Conservation (phyloP, 53 echinoderm and acorn worm genomes). For the Antedon mediterranea region DNA sequence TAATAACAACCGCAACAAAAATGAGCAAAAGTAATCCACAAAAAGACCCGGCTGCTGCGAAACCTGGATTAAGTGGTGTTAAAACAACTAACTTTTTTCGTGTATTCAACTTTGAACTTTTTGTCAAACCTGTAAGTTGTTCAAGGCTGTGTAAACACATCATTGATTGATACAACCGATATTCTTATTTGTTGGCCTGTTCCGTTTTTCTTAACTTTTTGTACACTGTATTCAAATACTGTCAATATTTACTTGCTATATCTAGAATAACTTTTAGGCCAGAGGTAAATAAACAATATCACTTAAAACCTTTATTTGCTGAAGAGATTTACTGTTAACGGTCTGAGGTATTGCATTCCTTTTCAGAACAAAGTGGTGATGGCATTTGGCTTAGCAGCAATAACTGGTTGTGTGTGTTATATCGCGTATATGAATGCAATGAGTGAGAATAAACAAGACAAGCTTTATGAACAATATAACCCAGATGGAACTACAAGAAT, state of each 20-base stretch:
- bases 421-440: constrained; percentile 76
- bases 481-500: constrained; percentile 58
- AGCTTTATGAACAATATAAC: constrained; percentile 58
- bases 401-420: constrained; percentile 83
- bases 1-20: neutral
- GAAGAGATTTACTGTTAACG: too few relatives aligned
- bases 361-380: constrained; percentile 84
- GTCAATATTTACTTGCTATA: too few relatives aligned
- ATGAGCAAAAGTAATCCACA: neutral
- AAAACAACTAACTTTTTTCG: constrained; percentile 76
- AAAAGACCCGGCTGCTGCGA: neutral
- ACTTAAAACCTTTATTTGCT: too few relatives aligned
- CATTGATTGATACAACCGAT: too few relatives aligned
- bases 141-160: too few relatives aligned
- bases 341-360: neutral
- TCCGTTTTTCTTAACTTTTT: too few relatives aligned
- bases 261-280: too few relatives aligned
- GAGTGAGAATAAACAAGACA: constrained; percentile 64
- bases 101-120: constrained; percentile 93
- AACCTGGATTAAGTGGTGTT: constrained; percentile 44
- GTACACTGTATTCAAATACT: too few relatives aligned
- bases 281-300: too few relatives aligned
- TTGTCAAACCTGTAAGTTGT: constrained; percentile 82
- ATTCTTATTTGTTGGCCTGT: too few relatives aligned
- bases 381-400: constrained; percentile 67